Conservation (phyloP, 2,888 invertebrate species). For the Morpho helenor region DNA sequence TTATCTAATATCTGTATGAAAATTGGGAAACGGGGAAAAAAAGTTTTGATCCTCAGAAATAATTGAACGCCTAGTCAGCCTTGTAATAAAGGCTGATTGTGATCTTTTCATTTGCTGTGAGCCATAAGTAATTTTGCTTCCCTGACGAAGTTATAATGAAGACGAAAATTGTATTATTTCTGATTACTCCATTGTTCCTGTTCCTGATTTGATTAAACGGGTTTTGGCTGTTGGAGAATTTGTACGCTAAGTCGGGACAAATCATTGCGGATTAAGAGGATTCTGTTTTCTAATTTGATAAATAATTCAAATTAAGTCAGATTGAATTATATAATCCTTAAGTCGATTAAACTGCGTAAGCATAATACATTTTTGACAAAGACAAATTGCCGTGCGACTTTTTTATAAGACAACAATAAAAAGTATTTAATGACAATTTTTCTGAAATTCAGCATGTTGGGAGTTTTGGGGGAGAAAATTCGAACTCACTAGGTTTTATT, state of each 20-base stretch:
- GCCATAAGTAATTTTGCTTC: slow-evolving; percentile 56
- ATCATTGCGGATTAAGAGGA: slow-evolving; percentile 50
- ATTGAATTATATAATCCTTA: slow-evolving; percentile 4
- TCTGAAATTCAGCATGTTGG: too few species aligned
- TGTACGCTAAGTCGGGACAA: slow-evolving; percentile 44
- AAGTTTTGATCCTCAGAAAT: slow-evolving; percentile 27
- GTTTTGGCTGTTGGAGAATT: slow-evolving; percentile 43
- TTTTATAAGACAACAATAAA: too few species aligned
- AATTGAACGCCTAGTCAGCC: slow-evolving; percentile 45
- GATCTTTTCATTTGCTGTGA: slow-evolving; percentile 73
- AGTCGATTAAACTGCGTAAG: slow-evolving; percentile 5
- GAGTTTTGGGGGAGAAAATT: too few species aligned
- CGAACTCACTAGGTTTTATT: too few species aligned
- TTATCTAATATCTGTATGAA: slow-evolving; percentile 17
- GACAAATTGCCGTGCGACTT: background rate
- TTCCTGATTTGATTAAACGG: slow-evolving; percentile 56
- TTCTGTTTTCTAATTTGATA: slow-evolving; percentile 29
- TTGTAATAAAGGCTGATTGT: slow-evolving; percentile 60
- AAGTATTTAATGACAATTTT: too few species aligned
- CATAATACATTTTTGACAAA: background rate
- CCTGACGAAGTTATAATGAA: slow-evolving; percentile 63
- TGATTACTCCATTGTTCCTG: slow-evolving; percentile 65
- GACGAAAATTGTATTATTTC: slow-evolving; percentile 65
- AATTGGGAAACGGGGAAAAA: slow-evolving; percentile 23
- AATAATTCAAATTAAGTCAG: slow-evolving; percentile 12